Percentiles rank a stretch among this genome's conserved stretches.
phyloP scores from a whole-genome alignment of 2,888 invertebrate genomes.

The Onchidella celtica region DNA sequence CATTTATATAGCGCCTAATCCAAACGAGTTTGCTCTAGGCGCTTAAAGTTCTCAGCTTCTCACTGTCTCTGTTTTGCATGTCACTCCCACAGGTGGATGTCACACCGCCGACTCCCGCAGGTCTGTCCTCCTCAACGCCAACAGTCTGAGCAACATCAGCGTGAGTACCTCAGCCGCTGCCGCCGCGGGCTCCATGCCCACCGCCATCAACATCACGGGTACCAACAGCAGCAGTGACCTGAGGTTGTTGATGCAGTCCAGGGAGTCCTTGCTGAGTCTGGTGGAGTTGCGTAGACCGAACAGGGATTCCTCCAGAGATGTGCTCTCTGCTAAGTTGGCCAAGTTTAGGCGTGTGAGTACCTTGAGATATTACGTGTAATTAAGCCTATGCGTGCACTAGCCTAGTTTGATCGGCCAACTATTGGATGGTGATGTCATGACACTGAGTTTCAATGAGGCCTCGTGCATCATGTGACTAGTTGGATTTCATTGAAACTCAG shows the following conservation, averaged over 20 bases:
- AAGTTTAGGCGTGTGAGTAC: slow-evolving; percentile 55
- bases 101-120: slow-evolving; percentile 4
- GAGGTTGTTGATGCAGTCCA: slow-evolving; percentile 36
- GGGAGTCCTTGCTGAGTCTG: slow-evolving; percentile 48
- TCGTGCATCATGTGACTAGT: no score
- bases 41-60: no score
- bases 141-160: slow-evolving; percentile 32
- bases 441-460: no score
- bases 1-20: no score
- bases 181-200: neutral
- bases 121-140: slow-evolving; percentile 7
- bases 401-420: no score
- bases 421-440: no score
- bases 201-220: neutral
- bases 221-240: slow-evolving; percentile 2
- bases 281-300: slow-evolving; percentile 47
- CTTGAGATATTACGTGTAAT: no score
- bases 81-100: slow-evolving; percentile 11
- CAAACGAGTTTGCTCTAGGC: no score
- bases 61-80: no score
- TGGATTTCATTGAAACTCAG: no score
- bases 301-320: slow-evolving; percentile 11
- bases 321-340: slow-evolving; percentile 46
- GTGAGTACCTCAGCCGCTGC: neutral
- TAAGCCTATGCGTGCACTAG: no score